phyloP scores from a whole-genome alignment of 2,113 vertebrate species.

The Neomonachus schauinslandi region DNA sequence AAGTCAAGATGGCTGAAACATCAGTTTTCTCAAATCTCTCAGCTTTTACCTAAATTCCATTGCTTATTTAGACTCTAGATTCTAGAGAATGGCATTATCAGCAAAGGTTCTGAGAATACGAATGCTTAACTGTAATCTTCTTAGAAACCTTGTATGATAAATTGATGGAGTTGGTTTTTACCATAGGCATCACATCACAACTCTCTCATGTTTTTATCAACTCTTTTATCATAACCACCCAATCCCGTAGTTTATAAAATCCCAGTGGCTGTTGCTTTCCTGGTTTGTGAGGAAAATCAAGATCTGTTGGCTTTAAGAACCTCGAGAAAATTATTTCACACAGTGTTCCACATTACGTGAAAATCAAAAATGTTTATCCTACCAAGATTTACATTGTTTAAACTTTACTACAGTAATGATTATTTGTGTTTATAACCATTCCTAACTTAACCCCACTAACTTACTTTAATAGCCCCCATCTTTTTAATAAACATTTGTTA shows the following conservation, averaged over 20 bases:
- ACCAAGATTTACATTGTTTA: neutral
- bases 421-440: neutral
- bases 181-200: fast-evolving
- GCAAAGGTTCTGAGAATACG: neutral
- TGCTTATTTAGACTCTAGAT: neutral
- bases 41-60: neutral
- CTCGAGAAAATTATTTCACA: neutral
- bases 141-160: neutral
- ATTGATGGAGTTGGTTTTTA: neutral
- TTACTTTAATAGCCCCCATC: neutral
- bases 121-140: neutral
- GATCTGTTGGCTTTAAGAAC: neutral
- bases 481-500: neutral
- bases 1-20: neutral
- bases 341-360: neutral
- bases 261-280: neutral
- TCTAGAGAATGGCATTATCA: neutral
- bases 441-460: neutral
- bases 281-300: neutral
- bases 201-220: neutral
- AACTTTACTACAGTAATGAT: neutral
- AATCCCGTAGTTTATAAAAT: neutral
- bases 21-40: neutral
- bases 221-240: neutral
- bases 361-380: neutral